Percentiles rank a stretch among this genome's conserved stretches.
These are phyloP conservation scores for Ochlodes sylvanus DNA, from an alignment of 2,888 invertebrate genomes.

Conservation along the genomic window DNA sequence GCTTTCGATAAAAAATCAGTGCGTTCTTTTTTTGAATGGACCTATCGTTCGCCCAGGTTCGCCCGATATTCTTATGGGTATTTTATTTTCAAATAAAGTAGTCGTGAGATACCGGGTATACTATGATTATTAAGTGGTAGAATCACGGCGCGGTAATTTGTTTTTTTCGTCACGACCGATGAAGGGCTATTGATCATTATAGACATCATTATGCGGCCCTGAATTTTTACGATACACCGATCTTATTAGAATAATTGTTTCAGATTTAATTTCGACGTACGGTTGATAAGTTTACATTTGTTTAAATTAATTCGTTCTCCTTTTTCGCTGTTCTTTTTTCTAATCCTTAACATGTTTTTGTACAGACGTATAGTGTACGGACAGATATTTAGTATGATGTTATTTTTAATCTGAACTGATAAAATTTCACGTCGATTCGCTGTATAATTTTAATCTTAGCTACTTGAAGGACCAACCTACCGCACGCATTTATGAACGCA, in stretches of 20 bases:
- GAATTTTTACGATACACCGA: constrained; percentile 42
- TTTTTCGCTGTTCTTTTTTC: not conserved
- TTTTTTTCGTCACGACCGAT: constrained; percentile 73
- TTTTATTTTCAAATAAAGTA: constrained; percentile 65
- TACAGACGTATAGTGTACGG: too few relatives aligned
- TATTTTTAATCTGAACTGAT: constrained; percentile 27
- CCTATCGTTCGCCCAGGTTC: constrained; percentile 65
- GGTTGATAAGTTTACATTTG: constrained; percentile 15
- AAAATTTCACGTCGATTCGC: too few relatives aligned
- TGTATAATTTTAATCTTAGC: not conserved
- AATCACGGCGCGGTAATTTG: constrained; percentile 74
- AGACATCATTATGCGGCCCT: constrained; percentile 61
- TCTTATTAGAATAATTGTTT: constrained; percentile 61
- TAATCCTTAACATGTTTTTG: not conserved
- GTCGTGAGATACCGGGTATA: constrained; percentile 80
- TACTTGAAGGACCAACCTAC: constrained; percentile 56
- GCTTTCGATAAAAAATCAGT: constrained; percentile 80
- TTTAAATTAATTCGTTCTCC: not conserved
- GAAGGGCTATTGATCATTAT: constrained; percentile 79
- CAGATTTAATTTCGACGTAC: constrained; percentile 34
- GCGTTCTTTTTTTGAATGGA: constrained; percentile 72
- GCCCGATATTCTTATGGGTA: constrained; percentile 65
- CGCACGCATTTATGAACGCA: constrained; percentile 67
- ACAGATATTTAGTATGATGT: too few relatives aligned
- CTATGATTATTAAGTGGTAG: constrained; percentile 82